Conservation (phyloP, 1,140 invertebrate genomes). For the Pygmarrhopalites habei region DNA sequence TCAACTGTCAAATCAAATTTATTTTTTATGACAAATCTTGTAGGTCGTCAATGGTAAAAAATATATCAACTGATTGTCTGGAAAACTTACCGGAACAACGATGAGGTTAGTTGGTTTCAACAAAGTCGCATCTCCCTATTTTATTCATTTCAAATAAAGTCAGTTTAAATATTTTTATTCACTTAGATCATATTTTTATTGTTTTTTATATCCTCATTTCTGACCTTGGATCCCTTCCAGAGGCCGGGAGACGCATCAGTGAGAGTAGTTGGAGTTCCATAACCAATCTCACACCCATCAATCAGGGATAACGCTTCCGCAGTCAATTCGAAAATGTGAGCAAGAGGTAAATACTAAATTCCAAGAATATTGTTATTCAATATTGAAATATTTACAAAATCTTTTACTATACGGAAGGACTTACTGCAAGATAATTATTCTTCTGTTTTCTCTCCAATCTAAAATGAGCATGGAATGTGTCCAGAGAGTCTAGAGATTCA, state of each 20-base stretch:
- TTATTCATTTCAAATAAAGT: too few relatives aligned
- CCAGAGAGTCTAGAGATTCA: too few relatives aligned
- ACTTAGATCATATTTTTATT: slow-evolving; percentile 69
- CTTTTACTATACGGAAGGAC: too few relatives aligned
- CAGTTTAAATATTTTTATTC: too few relatives aligned
- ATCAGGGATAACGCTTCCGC: slow-evolving; percentile 40
- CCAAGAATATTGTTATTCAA: slow-evolving; percentile 1
- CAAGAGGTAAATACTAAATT: slow-evolving; percentile 87
- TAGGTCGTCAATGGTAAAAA: background rate
- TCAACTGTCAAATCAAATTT: slow-evolving; percentile 62
- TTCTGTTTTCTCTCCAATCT: too few relatives aligned
- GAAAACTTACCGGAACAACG: too few relatives aligned
- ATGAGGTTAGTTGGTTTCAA: too few relatives aligned
- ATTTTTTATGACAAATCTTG: background rate
- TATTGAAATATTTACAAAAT: slow-evolving; percentile 9
- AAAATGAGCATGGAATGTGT: too few relatives aligned
- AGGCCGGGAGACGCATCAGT: slow-evolving; percentile 92
- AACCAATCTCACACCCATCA: slow-evolving; percentile 76
- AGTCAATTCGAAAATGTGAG: slow-evolving; percentile 92
- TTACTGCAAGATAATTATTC: too few relatives aligned
- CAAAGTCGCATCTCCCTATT: too few relatives aligned
- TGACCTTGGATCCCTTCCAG: too few relatives aligned
- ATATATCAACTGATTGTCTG: too few relatives aligned
- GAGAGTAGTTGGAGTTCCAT: slow-evolving; percentile 90
- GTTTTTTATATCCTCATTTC: slow-evolving; percentile 82